Base-by-base conservation (phyloP, 2,113 vertebrate genomes). In the Tylochromis polylepis region DNA sequence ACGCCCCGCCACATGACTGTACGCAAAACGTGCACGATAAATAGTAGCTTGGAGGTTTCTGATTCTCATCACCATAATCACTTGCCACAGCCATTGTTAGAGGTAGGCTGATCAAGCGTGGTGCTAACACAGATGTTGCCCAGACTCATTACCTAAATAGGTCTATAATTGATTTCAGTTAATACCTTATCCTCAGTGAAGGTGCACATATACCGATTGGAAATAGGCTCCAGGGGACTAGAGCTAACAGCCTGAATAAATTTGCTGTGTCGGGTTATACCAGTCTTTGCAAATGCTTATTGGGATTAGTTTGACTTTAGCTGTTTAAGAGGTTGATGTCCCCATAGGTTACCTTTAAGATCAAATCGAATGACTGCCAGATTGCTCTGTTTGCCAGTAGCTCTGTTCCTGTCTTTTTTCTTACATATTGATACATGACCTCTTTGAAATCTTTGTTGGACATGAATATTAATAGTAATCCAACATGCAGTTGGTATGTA, bases 101-200 rank as follows among this genome's bases (percentile, higher is more conserved):
- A 79, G 59, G 75, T 60, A 1, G 36, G 31, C 82, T 4, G n/a
- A 87, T 93, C 62, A 81, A 80, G 22, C 15, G 27, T 18, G 67
- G 15, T 6, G 41, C 77, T 38, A 70, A 92, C 86, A 89, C 84
- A 91, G 88, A 94, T 91, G 87, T 93, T 92, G 89, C 92, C 89
- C 85, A 41, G 91, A 82, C 91, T 92, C 91, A 92, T 95, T 94
- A 92, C 85, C 85, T 90, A 88, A 93, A 94, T 94, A 89, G 89
- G 86, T 53, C 85, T 87, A 31, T 90, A 88, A 94, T 94, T 94
- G 92, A 94, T 92, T 93, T 91, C 34, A 82, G 90, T 93, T 90
- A 67, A 93, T 94, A 92, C 57, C 53, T 86, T 84, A 56, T 81
- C 85, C 83, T 86, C 77, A 27, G 86, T 31, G 29, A 80, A 80